Conservation (phyloP, 2,888 invertebrate genomes). For the Dendrolimus houi region DNA sequence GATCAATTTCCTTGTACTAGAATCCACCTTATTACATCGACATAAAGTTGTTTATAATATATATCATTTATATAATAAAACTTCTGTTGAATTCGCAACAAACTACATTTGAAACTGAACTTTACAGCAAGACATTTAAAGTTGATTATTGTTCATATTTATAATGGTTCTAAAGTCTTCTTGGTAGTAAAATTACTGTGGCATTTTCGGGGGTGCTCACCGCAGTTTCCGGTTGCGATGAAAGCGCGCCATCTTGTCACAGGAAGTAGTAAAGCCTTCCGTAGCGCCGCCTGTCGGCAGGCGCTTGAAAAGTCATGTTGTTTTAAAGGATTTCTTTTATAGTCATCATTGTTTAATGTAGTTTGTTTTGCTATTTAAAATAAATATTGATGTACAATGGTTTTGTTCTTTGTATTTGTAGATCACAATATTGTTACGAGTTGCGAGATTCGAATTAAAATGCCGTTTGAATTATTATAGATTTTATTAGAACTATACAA, state of each 20-base stretch:
- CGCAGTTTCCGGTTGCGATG: constrained; percentile 62
- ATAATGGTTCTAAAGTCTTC: constrained; percentile 9
- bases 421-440: too few relatives aligned
- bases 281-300: constrained; percentile 48
- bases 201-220: constrained; percentile 50
- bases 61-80: constrained; percentile 14
- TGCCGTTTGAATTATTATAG: too few relatives aligned
- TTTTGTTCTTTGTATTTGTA: too few relatives aligned
- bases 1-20: neutral
- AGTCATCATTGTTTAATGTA: constrained; percentile 31
- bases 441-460: too few relatives aligned
- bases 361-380: constrained; percentile 26
- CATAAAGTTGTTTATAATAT: too few relatives aligned
- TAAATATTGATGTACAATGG: too few relatives aligned
- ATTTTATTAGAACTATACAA: too few relatives aligned
- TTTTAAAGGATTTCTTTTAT: constrained; percentile 13
- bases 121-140: accelerated
- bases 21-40: constrained; percentile 9
- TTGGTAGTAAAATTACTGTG: constrained; percentile 22
- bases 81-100: constrained; percentile 4
- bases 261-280: constrained; percentile 77
- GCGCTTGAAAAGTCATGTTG: constrained; percentile 36
- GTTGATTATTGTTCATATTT: constrained; percentile 6
- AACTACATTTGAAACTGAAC: neutral
- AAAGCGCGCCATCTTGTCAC: constrained; percentile 67